Conservation (phyloP, 2,113 vertebrate species). For the Collichthys lucidus region DNA sequence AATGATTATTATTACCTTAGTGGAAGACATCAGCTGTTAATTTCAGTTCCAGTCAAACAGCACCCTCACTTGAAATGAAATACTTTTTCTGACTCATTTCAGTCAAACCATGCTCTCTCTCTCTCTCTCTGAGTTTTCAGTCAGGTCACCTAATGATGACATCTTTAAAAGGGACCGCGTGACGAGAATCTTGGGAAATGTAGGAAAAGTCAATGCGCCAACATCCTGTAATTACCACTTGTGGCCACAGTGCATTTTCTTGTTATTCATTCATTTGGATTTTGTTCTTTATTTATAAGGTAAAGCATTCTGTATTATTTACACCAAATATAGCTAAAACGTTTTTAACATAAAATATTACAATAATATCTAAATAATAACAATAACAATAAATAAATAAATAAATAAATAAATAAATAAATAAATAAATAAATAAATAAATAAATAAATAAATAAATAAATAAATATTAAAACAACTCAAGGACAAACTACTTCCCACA, state of each 20-base stretch:
- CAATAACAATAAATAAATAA: no score
- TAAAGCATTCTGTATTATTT: not conserved
- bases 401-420: no score
- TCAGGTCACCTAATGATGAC: slow-evolving; percentile 22
- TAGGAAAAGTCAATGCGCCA: not conserved
- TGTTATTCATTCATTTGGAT: not conserved
- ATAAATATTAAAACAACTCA: not conserved
- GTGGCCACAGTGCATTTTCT: not conserved
- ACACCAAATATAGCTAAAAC: not conserved
- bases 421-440: no score
- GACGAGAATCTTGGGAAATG: slow-evolving; percentile 39
- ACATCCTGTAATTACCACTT: not conserved
- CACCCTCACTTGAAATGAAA: not conserved
- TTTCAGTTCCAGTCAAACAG: not conserved
- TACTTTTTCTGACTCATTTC: not conserved
- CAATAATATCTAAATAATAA: no score
- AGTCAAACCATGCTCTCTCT: not conserved
- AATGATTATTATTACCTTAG: no score
- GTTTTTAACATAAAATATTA: not conserved
- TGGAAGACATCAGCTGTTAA: no score
- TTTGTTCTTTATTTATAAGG: not conserved
- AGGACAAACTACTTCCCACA: not conserved
- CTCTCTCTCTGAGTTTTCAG: not conserved
- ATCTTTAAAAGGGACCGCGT: slow-evolving; percentile 1
- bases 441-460: not conserved